Conservation (phyloP, 2,113 vertebrate genomes). For the Ceyx melanurus region DNA sequence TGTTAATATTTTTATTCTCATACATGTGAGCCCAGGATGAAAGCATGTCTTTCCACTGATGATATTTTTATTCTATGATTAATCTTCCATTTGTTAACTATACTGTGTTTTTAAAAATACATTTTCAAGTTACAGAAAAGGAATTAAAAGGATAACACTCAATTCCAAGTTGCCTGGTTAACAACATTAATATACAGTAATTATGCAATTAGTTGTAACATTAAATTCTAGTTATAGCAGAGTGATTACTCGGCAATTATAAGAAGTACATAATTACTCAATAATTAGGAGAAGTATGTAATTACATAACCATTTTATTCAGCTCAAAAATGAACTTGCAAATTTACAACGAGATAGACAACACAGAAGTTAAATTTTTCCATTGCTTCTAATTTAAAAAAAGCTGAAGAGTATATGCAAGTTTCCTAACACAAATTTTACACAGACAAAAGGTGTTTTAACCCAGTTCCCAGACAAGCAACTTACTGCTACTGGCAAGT, state of each 20-base stretch:
- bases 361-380: constrained; percentile 15
- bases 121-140: constrained; percentile 37
- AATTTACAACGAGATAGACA: constrained; percentile 54
- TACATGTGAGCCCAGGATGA: neutral
- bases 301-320: constrained; percentile 81
- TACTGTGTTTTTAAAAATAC: constrained; percentile 47
- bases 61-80: constrained; percentile 6
- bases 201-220: constrained; percentile 85
- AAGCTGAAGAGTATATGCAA: neutral
- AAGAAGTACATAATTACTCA: constrained; percentile 84
- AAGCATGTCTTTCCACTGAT: neutral
- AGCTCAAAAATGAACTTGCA: constrained; percentile 67
- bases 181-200: constrained; percentile 80
- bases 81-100: constrained; percentile 42
- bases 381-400: neutral
- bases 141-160: constrained; percentile 62
- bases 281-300: constrained; percentile 83
- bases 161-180: constrained; percentile 76
- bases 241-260: constrained; percentile 84
- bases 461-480: neutral
- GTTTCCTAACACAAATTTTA: neutral
- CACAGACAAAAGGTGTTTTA: constrained; percentile 24
- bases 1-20: neutral
- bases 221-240: constrained; percentile 82
- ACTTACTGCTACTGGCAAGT: neutral